Conservation (phyloP, 2,797 vertebrate species). For the Zonotrichia albicollis region DNA sequence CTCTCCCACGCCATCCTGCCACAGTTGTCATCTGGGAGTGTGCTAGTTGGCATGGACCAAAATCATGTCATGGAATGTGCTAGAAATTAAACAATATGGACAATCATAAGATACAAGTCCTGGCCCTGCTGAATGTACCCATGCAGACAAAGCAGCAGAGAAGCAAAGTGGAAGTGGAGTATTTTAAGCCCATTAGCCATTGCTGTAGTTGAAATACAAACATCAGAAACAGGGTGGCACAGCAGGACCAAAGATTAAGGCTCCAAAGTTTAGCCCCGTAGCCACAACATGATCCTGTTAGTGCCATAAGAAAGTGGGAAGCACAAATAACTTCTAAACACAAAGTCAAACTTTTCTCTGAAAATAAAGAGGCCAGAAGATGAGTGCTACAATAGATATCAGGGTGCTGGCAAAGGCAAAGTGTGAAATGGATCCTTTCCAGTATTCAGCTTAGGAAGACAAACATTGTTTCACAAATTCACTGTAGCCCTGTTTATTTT, state of each 20-base stretch:
- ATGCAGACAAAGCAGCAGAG: neutral
- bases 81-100: slow-evolving; percentile 12
- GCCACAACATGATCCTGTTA: neutral
- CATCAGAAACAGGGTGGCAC: neutral
- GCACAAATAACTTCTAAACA: neutral
- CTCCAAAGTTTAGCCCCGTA: neutral
- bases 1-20: neutral
- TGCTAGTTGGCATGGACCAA: neutral
- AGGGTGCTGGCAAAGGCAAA: neutral
- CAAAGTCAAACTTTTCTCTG: slow-evolving; percentile 18
- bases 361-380: slow-evolving; percentile 39
- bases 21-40: neutral
- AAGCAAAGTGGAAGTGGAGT: neutral
- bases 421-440: slow-evolving; percentile 57
- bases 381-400: slow-evolving; percentile 45
- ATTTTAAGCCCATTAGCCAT: neutral
- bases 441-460: slow-evolving; percentile 55
- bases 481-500: slow-evolving; percentile 44
- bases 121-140: neutral
- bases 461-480: slow-evolving; percentile 62
- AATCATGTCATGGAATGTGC: neutral
- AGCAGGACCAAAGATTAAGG: neutral
- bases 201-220: neutral
- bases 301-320: neutral
- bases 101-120: neutral